Evolutionary conservation across 2,797 vertebrate genomes (phyloP), one percentile per base, ranked within the genome.

Genomic region (Labroides dimidiatus): DNA sequence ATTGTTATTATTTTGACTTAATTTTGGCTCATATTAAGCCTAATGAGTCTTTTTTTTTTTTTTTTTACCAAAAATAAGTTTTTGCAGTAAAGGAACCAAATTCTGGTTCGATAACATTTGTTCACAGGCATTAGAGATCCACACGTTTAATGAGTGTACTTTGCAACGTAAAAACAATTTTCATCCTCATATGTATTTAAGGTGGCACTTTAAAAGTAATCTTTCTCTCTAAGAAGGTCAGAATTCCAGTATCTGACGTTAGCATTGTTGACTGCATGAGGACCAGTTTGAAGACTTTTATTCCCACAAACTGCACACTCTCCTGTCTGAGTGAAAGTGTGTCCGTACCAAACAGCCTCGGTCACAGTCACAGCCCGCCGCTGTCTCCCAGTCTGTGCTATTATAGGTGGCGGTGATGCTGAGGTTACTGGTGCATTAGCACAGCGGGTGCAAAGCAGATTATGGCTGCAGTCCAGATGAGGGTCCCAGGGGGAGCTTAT

Each of bases 381-480:
- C 48, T 17, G 64, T 42, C 64, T 58, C 44, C 61, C 61, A 50
- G 59, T 62, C 53, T 66, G 50, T 79, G 42, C 67, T 74, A 51
- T 30, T 49, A 33, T 21, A 58, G 71, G 68, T 69, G 80, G 61
- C 44, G 53, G 21, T 43, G 57, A 58, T 44, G 50, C 33, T 57
- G 24, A 80, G 80, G 83, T 73, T 80, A 74, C 64, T 65, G 59
- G 79, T 74, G 85, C 83, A 90, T 89, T 84, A 81, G 72, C 78
- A 55, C 76, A 78, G 74, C 69, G 69, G 82, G 75, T 53, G 78
- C 64, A 88, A 89, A 93, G 86, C 89, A 79, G 87, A 93, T 94
- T 91, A 91, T 85, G 84, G 89, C 84, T 30, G 64, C 15, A 15
- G 72, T 87, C 88, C 88, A 87, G 74, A 84, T 87, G 80, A 85